A percentile compares a stretch with the other conserved stretches of the same genome.
Conservation (phyloP, 1,140 invertebrate genomes). For the Harlomillsia oculata region DNA sequence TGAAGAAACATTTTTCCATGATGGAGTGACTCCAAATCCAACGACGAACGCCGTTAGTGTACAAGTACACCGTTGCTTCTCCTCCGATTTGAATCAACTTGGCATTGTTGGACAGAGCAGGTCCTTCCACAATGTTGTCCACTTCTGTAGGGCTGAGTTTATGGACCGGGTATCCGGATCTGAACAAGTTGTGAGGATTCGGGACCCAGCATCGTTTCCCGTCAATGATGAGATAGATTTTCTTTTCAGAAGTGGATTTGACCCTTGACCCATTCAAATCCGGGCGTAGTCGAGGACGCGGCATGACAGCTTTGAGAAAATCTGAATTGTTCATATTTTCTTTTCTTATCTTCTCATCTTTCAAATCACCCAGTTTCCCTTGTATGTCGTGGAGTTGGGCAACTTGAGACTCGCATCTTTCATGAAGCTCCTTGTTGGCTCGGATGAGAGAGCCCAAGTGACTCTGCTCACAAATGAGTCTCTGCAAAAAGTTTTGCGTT, state of each 20-base stretch:
- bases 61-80: slow-evolving; percentile 3
- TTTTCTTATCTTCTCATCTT: not conserved
- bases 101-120: not conserved
- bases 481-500: not conserved
- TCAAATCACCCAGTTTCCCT: slow-evolving; percentile 6
- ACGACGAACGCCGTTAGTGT: not conserved
- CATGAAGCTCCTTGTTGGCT: slow-evolving; percentile 7
- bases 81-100: slow-evolving; percentile 7
- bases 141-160: not conserved
- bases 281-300: not conserved
- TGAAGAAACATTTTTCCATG: slow-evolving; percentile 9
- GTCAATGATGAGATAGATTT: slow-evolving; percentile 3
- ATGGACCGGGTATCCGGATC: not conserved
- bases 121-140: slow-evolving; percentile 4
- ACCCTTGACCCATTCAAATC: slow-evolving; percentile 5
- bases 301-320: not conserved
- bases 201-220: slow-evolving; percentile 4
- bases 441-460: not conserved
- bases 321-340: slow-evolving; percentile 3
- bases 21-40: slow-evolving; percentile 9
- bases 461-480: slow-evolving; percentile 5
- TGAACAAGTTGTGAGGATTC: not conserved
- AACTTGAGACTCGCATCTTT: not conserved
- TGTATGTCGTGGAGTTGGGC: not conserved
- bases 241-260: slow-evolving; percentile 3